phyloP scores from a whole-genome alignment of 2,888 invertebrate genomes.

The Calliopum simillimum region DNA sequence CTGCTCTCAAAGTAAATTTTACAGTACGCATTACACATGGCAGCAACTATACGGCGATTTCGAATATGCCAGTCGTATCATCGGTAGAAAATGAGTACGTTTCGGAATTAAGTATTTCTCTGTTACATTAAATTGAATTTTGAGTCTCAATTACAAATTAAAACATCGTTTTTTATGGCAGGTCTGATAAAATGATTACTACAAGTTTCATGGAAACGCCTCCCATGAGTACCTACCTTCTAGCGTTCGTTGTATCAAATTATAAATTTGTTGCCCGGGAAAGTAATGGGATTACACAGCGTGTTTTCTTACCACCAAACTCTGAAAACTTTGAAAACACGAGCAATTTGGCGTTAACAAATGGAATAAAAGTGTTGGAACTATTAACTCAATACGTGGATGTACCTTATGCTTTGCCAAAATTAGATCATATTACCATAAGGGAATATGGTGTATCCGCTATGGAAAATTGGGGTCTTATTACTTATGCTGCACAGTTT shows the following conservation, averaged over 20 bases:
- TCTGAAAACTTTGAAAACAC: constrained; percentile 33
- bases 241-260: constrained; percentile 81
- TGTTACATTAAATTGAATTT: neutral
- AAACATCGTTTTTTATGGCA: neutral
- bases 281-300: constrained; percentile 51
- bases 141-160: constrained; percentile 20
- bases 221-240: constrained; percentile 81
- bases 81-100: no score
- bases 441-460: constrained; percentile 83
- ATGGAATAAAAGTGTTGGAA: constrained; percentile 37
- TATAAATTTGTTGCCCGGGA: constrained; percentile 59
- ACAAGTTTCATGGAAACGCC: constrained; percentile 68
- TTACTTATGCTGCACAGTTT: constrained; percentile 70
- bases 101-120: no score
- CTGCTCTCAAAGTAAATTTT: constrained; percentile 74
- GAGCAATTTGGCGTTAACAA: constrained; percentile 33
- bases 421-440: constrained; percentile 83
- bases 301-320: constrained; percentile 46
- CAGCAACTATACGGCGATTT: constrained; percentile 54
- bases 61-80: constrained; percentile 45
- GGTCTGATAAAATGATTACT: constrained; percentile 34
- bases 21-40: constrained; percentile 72
- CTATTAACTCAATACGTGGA: constrained; percentile 74
- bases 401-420: constrained; percentile 78
- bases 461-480: constrained; percentile 93